Evolutionary conservation across 2,797 vertebrate species (phyloP).

Genomic region (Syncerus caffer): DNA sequence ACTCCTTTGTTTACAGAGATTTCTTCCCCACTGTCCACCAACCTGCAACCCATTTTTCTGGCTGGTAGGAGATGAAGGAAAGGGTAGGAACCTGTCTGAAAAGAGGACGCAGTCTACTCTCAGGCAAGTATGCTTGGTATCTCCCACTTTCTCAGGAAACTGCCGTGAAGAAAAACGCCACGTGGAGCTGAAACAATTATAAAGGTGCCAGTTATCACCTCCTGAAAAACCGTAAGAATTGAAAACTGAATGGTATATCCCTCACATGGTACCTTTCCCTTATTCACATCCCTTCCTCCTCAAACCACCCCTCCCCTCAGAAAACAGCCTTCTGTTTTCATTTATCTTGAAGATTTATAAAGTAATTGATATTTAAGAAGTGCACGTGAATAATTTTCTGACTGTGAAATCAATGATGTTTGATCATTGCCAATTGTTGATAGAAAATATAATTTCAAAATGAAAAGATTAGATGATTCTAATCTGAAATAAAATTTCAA

Average conservation of each 20-base stretch:
- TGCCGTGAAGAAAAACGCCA: neutral
- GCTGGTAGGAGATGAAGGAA: neutral
- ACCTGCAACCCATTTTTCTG: neutral
- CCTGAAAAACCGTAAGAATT: neutral
- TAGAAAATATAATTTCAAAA: slow-evolving; percentile 55
- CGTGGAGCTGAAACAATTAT: neutral
- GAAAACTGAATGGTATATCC: neutral
- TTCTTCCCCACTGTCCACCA: neutral
- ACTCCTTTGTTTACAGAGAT: neutral
- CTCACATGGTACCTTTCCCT: neutral
- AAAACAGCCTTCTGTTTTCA: neutral
- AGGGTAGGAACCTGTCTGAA: neutral
- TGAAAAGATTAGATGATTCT: slow-evolving; percentile 66
- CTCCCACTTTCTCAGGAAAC: neutral
- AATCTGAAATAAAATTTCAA: slow-evolving; percentile 77
- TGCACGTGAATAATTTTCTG: slow-evolving; percentile 52
- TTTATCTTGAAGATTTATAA: slow-evolving; percentile 70
- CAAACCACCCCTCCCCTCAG: fast-evolving
- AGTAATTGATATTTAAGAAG: slow-evolving; percentile 59
- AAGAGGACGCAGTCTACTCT: neutral
- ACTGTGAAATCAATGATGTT: slow-evolving; percentile 56
- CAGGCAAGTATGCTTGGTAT: neutral
- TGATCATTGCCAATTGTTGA: slow-evolving; percentile 61
- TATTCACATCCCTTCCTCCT: neutral
- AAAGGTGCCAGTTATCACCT: neutral